Base-by-base conservation (phyloP, 2,888 invertebrate species). In the Epistrophe grossulariae region DNA sequence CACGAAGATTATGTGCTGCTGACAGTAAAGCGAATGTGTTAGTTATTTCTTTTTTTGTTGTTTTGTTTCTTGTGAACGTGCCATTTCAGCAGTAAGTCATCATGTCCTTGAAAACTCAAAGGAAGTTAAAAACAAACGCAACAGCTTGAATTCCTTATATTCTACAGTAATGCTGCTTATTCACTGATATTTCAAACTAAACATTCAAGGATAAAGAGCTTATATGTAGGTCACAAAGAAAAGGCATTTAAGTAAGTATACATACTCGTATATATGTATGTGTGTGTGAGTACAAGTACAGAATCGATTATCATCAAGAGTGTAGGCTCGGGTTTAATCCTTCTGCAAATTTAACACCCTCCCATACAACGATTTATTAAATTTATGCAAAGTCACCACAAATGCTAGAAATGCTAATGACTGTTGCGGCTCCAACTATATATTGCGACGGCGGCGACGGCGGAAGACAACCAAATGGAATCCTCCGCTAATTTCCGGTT, bases 351-450 rank as follows among this genome's bases (percentile, higher is more conserved):
- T 84, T 55, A 71, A 62, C 72, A 55, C 70, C 38, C 13, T 24
- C 40, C 28, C 9, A 31, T 15, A 55, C 19, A 38, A 10, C 10
- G 7, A n/a, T 43, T 52, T 68, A 79, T 55, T 70, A 70, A 70
- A 81, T 81, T 64, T 81, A 84, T 80, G 77, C 81, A 80, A 60
- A 80, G 59, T 48, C 72, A 52, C 45, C 60, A 28, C 76, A 28
- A 68, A 45, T 74, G 38, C 28, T 48, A 55, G 66, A 64, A 80
- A 84, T 84, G 84, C 77, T 80, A 84, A 80, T 84, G 66, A 79
- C 35, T 57, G 10, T 45, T 31, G 62, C 17, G 64, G 45, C 45
- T 40, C 4, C 9, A 40, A 62, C 40, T 24, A 15, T 52, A 50
- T 24, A 24, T 24, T 24, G 3, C 19, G 11, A 17, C 8, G 60